Percentiles rank a stretch among this genome's conserved stretches.
Evolutionary conservation across 2,888 invertebrate genomes (phyloP).

Genomic region (Seira ritae): DNA sequence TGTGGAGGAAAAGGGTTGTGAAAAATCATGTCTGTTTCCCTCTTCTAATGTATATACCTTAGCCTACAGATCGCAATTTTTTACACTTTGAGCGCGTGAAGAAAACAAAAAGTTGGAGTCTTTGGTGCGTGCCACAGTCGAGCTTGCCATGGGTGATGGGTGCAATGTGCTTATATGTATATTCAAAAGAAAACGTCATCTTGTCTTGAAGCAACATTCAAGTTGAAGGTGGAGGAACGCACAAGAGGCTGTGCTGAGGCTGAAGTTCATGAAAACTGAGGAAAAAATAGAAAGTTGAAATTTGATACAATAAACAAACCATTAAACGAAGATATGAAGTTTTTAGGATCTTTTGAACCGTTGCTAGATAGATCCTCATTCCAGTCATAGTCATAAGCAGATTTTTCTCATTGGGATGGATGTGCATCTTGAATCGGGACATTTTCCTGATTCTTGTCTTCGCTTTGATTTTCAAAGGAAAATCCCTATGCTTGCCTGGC

Average conservation of each 20-base stretch:
- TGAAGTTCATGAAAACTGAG: conserved; percentile 34
- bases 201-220: conserved; percentile 1
- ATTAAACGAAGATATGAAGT: conserved; percentile 12
- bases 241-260: conserved; percentile 9
- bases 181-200: not conserved
- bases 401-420: not conserved
- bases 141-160: conserved; percentile 38
- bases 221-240: conserved; percentile 25
- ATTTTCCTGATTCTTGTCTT: too few relatives aligned
- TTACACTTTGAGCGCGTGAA: not conserved
- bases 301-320: conserved; percentile 54
- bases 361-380: not conserved
- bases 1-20: not conserved
- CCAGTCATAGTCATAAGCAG: not conserved
- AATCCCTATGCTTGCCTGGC: not conserved
- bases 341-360: too few relatives aligned
- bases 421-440: not conserved
- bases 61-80: not conserved
- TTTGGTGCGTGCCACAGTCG: conserved; percentile 53
- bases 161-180: conserved; percentile 24
- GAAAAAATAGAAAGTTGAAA: conserved; percentile 39
- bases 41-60: not conserved
- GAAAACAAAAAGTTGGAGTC: not conserved
- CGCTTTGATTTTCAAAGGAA: not conserved
- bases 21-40: not conserved